A percentile compares a stretch with the other conserved stretches of the same genome.
Evolutionary conservation across 1,140 invertebrate species (phyloP).

Genomic region (Drosophila aff.): DNA sequence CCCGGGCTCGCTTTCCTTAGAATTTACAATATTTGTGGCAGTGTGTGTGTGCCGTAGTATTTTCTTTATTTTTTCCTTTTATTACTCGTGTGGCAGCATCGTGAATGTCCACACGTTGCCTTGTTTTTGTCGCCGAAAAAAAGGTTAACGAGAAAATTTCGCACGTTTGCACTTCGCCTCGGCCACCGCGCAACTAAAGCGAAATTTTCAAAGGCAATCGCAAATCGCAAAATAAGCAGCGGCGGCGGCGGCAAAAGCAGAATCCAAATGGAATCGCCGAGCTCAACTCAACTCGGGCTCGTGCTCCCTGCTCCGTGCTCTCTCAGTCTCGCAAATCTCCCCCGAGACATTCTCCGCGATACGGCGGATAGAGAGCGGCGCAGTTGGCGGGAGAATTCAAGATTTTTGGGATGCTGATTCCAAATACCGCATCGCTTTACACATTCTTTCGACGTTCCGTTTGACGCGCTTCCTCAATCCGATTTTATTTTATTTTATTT

Average conservation of each 20-base stretch:
- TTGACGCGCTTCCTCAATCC: slow-evolving; percentile 64
- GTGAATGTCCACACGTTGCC: slow-evolving; percentile 64
- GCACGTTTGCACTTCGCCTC: slow-evolving; percentile 71
- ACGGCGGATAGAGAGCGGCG: background rate
- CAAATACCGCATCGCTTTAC: slow-evolving; percentile 20
- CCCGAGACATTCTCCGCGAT: background rate
- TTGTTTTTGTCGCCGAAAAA: slow-evolving; percentile 29
- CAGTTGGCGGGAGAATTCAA: slow-evolving; percentile 11
- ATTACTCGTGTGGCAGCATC: slow-evolving; percentile 61
- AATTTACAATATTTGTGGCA: slow-evolving; percentile 60
- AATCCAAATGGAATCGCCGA: slow-evolving; percentile 40
- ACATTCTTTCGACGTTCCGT: slow-evolving; percentile 10
- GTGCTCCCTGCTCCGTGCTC: slow-evolving; percentile 5
- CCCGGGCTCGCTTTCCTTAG: slow-evolving; percentile 55
- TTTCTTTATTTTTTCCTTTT: slow-evolving; percentile 38
- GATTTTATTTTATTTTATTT: slow-evolving; percentile 44
- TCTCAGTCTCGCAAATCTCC: background rate
- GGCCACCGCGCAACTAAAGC: slow-evolving; percentile 73
- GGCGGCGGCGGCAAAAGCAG: slow-evolving; percentile 26
- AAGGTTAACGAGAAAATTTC: slow-evolving; percentile 58
- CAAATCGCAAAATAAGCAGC: slow-evolving; percentile 42
- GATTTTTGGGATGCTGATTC: slow-evolving; percentile 15
- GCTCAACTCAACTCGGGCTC: slow-evolving; percentile 41
- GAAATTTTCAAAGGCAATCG: slow-evolving; percentile 42
- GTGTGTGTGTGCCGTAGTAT: slow-evolving; percentile 17